These are phyloP conservation scores for Stegodyphus dumicola DNA, from an alignment of 1,140 invertebrate genomes.

Conservation along the genomic window DNA sequence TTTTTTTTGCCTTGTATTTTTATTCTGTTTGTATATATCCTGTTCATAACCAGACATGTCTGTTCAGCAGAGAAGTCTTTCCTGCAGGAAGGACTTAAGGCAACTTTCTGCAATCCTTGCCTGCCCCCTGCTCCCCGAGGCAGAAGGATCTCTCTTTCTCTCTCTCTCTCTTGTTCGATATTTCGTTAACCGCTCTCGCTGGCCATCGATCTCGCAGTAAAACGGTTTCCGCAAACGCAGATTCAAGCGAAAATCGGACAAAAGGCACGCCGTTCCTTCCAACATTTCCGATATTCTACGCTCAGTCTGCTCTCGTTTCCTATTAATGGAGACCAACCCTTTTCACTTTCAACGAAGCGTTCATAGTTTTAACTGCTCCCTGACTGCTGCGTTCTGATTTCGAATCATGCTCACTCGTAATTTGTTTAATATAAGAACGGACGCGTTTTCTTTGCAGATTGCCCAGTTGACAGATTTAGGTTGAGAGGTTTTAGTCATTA, in stretches of 20 bases:
- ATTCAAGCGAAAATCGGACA: slow-evolving; percentile 53
- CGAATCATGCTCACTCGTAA: neutral
- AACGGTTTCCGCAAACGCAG: slow-evolving; percentile 55
- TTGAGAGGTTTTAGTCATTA: too few relatives aligned
- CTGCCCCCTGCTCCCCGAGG: neutral
- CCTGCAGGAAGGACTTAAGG: neutral
- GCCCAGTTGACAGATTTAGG: too few relatives aligned
- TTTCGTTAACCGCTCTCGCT: slow-evolving; percentile 56
- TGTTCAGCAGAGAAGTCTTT: neutral
- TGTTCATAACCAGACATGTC: neutral
- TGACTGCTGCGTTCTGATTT: neutral
- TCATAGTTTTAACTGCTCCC: slow-evolving; percentile 18
- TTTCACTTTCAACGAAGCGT: slow-evolving; percentile 31
- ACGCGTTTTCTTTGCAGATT: neutral
- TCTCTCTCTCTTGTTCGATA: slow-evolving; percentile 45
- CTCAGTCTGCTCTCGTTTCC: slow-evolving; percentile 11
- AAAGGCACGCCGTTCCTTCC: slow-evolving; percentile 39
- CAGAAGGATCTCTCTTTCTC: slow-evolving; percentile 18
- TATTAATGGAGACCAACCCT: slow-evolving; percentile 19
- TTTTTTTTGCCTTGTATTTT: too few relatives aligned
- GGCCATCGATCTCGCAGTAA: slow-evolving; percentile 44
- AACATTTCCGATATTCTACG: slow-evolving; percentile 46
- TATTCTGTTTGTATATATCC: too few relatives aligned
- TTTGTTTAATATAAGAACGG: slow-evolving; percentile 7
- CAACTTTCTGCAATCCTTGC: neutral